Base-by-base conservation (phyloP, 92 coral and sea anemone genomes). In the Parazoanthus atlanticus region DNA sequence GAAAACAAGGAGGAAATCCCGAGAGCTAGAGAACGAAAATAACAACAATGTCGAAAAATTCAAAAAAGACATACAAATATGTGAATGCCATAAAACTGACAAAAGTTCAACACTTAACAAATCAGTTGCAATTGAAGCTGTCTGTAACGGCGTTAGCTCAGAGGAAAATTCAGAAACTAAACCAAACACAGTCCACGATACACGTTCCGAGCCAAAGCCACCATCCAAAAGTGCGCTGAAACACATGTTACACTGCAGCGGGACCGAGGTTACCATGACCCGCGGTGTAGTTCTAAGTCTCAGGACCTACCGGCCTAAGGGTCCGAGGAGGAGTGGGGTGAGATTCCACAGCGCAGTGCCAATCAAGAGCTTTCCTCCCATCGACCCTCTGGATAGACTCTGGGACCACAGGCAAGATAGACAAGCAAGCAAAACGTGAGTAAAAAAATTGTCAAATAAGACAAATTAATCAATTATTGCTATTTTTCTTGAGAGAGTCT, bases 341-440 rank as follows among this genome's bases (percentile, higher is more conserved):
- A 88, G 26, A 10, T 65, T 43, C 49, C 72, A 88, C 3, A 76
- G 52, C 6, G 75, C 90, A 7, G 31, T 93, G 21, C 96, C 94
- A n/a, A 79, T 93, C 47, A 93, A 92, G 78, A 89, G 89, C 82
- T 93, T 93, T 77, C 96, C 96, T 6, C 93, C 94, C 3, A 93
- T 93, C 32, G 88, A 93, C 79, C 96, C 96, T 8, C 79, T 93
- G 15, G 78, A 90, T 13, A 91, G 64, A 12, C 26, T 82, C 15
- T 36, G 56, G 67, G 67, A 28, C 46, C 34, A 65, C 43, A 40
- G 10, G 33, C 74, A n/a, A 21, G n/a, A 16, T 25, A 43, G 19
- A 29, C 76, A 67, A 83, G 29, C 64, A 15, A 69, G 65, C 21
- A 38, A 83, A 33, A n/a, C 52, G 86, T 83, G 64, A 83, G 86